phyloP scores from a whole-genome alignment of 2,113 vertebrate genomes.

The Rhea pennata region DNA sequence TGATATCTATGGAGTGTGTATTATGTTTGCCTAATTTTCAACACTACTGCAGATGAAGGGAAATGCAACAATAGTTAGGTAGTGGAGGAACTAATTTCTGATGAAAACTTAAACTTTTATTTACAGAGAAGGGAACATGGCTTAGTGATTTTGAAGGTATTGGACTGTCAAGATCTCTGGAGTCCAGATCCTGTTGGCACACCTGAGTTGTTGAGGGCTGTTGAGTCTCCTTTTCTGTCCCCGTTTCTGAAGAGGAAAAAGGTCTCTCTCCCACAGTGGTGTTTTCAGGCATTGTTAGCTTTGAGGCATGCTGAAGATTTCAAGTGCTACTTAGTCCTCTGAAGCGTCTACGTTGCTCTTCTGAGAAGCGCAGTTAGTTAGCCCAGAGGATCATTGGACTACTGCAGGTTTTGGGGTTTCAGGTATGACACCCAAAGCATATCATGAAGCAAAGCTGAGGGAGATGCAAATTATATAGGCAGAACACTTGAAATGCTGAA shows the following conservation, averaged over 20 bases:
- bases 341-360: neutral
- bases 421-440: rapidly evolving
- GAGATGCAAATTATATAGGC: neutral
- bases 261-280: neutral
- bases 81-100: neutral
- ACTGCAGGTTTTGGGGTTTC: neutral
- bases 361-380: neutral
- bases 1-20: neutral
- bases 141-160: neutral
- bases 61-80: neutral
- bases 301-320: neutral
- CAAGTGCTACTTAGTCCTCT: neutral
- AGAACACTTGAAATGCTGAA: neutral
- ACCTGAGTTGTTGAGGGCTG: neutral
- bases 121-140: neutral
- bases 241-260: neutral
- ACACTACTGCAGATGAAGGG: neutral
- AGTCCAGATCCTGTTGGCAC: neutral
- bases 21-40: neutral
- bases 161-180: neutral
- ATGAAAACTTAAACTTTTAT: neutral
- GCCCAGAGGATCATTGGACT: neutral
- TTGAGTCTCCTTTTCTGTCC: neutral
- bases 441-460: neutral
- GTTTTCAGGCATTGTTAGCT: neutral